Evolutionary conservation across 2,113 vertebrate species (phyloP).

Genomic region (Nanorana parkeri): DNA sequence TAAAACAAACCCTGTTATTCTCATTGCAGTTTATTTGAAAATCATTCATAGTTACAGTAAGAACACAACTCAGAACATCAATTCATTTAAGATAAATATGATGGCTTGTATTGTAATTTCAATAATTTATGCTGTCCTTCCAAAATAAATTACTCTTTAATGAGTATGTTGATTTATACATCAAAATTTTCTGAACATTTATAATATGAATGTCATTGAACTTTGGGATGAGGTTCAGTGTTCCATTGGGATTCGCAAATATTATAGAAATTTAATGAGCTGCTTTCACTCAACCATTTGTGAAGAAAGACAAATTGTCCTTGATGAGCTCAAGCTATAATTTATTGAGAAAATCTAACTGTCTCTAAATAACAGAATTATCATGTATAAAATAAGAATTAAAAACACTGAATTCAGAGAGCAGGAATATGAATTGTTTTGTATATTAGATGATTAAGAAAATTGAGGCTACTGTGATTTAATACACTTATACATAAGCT

Average conservation of each 20-base stretch:
- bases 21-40: no score
- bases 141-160: slow-evolving; percentile 32
- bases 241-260: slow-evolving; percentile 39
- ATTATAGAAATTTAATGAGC: slow-evolving; percentile 27
- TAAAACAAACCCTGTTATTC: no score
- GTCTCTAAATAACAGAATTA: neutral
- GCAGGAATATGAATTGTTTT: no score
- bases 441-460: no score
- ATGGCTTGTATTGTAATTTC: slow-evolving; percentile 16
- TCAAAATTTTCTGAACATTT: slow-evolving; percentile 30
- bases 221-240: slow-evolving; percentile 10
- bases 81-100: slow-evolving; percentile 5
- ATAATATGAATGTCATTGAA: slow-evolving; percentile 34
- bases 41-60: no score
- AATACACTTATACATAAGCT: no score
- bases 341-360: neutral
- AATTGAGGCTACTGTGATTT: no score
- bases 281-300: slow-evolving; percentile 3
- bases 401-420: no score
- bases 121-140: slow-evolving; percentile 37
- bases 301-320: slow-evolving; percentile 3
- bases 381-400: no score
- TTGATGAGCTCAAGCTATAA: neutral
- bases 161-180: slow-evolving; percentile 44
- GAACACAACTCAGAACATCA: neutral